Evolutionary conservation across 53 echinoderm and acorn worm species (phyloP).

Genomic region (Hippasteria phrygiana): DNA sequence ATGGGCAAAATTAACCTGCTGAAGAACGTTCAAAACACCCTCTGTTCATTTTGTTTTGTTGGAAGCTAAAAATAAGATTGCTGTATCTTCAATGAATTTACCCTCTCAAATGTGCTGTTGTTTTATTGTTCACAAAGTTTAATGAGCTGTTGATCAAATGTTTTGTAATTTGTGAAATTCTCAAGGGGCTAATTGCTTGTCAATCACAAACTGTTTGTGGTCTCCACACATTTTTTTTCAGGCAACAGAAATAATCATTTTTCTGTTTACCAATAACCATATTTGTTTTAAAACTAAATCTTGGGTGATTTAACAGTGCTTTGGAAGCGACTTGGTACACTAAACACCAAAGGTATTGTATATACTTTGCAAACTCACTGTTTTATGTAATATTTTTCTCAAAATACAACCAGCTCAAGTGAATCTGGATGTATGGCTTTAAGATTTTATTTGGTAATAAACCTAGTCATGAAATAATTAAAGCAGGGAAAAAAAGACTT

Average conservation of each 20-base stretch:
- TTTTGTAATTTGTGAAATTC: neutral
- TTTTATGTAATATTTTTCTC: neutral
- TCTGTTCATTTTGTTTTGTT: neutral
- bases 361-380: neutral
- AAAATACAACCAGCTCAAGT: neutral
- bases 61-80: neutral
- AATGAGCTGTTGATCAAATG: neutral
- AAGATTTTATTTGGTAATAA: neutral
- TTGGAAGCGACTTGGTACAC: slow-evolving; percentile 97
- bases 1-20: slow-evolving; percentile 17
- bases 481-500: neutral
- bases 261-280: slow-evolving; percentile 7
- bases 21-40: neutral
- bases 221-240: neutral
- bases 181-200: neutral
- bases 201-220: neutral
- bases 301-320: slow-evolving; percentile 79
- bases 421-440: neutral
- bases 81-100: neutral
- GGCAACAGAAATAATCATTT: neutral
- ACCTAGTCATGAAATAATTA: too few relatives aligned
- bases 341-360: slow-evolving; percentile 98
- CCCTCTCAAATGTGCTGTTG: neutral
- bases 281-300: slow-evolving; percentile 56
- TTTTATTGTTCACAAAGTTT: neutral